Evolutionary conservation across 2,888 invertebrate genomes (phyloP), one percentile per base, ranked within the genome.

Genomic region (Drosophila leonis): DNA sequence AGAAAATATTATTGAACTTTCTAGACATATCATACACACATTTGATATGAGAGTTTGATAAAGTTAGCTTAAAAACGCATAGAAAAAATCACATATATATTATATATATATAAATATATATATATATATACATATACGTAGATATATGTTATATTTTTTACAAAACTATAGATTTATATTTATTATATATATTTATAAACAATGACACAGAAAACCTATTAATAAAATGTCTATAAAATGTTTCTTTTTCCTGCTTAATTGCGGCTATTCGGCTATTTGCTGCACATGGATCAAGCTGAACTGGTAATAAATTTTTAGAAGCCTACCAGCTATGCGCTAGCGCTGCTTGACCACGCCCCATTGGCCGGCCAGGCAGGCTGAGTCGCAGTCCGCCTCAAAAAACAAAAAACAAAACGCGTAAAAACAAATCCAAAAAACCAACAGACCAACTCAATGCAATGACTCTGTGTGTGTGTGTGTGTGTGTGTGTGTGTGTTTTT

Each of bases 391-490:
- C 66, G 68, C 73, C 69, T 64, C 46, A 39, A 66, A 48, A 72
- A 67, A 63, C 35, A 49, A 65, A 44, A 64, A 27, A 46, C 63
- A 62, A 63, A 70, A 69, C 18, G 31, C 31, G 24, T 49, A 24
- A 7, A 62, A 57, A 33, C 5, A 42, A 68, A 31, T 61, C 31
- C 31, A 70, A 69, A 72, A 75, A 71, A 78, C 52, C 59, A 69
- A 76, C 76, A 75, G 67, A 76, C 51, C 72, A 76, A 75, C 83
- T 78, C 83, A 81, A 85, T 75, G 66, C 42, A 42, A n/a, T n/a
- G n/a, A n/a, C n/a, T n/a, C n/a, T 55, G 37, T 46, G 24, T 67
- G 20, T 57, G 29, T 48, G 33, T 65, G 33, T 65, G 46, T 55
- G 51, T 61, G 44, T 71, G 29, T 44, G 35, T 31, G 49, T 49